Percentiles rank a stretch among this genome's conserved stretches.
Conservation (phyloP, 2,797 vertebrate species). For the Epinephelus coioides region DNA sequence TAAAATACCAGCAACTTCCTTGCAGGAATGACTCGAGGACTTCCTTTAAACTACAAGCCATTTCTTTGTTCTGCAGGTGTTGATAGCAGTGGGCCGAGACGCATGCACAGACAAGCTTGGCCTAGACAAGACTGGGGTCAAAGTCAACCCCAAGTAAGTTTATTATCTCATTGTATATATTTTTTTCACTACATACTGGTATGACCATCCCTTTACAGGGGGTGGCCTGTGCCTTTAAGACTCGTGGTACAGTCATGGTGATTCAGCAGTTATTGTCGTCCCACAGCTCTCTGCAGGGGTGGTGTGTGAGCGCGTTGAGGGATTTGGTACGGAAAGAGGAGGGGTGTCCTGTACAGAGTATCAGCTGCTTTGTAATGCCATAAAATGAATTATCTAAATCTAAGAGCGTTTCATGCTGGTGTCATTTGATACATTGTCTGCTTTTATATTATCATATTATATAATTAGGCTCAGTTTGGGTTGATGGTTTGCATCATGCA, state of each 20-base stretch:
- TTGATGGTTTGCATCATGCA: background rate
- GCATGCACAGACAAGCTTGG: slow-evolving; percentile 95
- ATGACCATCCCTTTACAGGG: rapidly evolving
- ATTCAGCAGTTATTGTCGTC: slow-evolving; percentile 80
- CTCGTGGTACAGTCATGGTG: slow-evolving; percentile 75
- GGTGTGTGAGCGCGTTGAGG: background rate
- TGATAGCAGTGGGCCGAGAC: slow-evolving; percentile 94
- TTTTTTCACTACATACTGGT: background rate
- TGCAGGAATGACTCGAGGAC: background rate
- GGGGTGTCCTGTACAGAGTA: background rate
- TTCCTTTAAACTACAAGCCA: background rate
- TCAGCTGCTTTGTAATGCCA: background rate
- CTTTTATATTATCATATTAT: background rate
- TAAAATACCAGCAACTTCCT: background rate
- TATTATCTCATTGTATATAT: background rate
- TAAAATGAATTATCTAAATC: background rate
- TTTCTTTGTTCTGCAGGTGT: slow-evolving; percentile 84
- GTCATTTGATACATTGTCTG: background rate
- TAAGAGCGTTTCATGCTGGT: background rate
- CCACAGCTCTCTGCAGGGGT: slow-evolving; percentile 31
- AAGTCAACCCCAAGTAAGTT: slow-evolving; percentile 92
- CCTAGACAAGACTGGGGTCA: slow-evolving; percentile 91
- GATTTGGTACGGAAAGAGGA: slow-evolving; percentile 1
- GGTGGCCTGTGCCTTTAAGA: slow-evolving; percentile 74
- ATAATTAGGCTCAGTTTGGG: background rate